These are phyloP conservation scores for Megaptera novaeangliae DNA, from an alignment of 2,113 vertebrate genomes.

Conservation along the genomic window DNA sequence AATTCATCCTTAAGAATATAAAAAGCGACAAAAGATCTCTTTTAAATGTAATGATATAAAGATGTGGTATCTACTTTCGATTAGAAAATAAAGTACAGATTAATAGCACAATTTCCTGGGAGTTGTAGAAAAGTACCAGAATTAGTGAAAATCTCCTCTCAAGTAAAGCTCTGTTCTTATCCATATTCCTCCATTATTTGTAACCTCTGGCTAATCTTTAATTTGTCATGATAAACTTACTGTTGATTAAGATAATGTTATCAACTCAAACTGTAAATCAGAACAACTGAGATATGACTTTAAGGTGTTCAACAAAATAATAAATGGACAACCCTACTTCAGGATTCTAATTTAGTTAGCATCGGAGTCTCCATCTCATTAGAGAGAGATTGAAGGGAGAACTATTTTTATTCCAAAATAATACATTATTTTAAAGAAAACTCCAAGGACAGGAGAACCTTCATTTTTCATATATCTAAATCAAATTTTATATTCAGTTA, in stretches of 20 bases:
- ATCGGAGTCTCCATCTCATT: neutral
- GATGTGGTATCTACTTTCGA: neutral
- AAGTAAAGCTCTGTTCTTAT: neutral
- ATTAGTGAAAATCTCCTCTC: neutral
- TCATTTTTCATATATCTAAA: conserved; percentile 26
- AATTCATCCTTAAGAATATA: neutral
- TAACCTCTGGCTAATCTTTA: neutral
- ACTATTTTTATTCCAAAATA: neutral
- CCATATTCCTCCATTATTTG: conserved; percentile 6
- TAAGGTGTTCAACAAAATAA: neutral
- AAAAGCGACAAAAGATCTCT: neutral
- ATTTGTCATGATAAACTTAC: neutral
- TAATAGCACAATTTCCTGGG: neutral
- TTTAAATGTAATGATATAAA: neutral
- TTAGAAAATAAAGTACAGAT: conserved; percentile 11
- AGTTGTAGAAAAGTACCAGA: neutral
- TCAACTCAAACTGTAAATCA: conserved; percentile 14
- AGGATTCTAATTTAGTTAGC: neutral
- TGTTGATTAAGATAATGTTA: conserved; percentile 19
- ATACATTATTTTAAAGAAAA: neutral
- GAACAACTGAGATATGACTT: neutral
- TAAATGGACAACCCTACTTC: neutral
- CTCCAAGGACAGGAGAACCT: neutral
- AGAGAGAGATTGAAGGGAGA: neutral
- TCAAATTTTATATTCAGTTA: conserved; percentile 1